Evolutionary conservation across 2,888 invertebrate species (phyloP), one percentile per base, ranked within the genome.

Genomic region (Pheosia tremula): DNA sequence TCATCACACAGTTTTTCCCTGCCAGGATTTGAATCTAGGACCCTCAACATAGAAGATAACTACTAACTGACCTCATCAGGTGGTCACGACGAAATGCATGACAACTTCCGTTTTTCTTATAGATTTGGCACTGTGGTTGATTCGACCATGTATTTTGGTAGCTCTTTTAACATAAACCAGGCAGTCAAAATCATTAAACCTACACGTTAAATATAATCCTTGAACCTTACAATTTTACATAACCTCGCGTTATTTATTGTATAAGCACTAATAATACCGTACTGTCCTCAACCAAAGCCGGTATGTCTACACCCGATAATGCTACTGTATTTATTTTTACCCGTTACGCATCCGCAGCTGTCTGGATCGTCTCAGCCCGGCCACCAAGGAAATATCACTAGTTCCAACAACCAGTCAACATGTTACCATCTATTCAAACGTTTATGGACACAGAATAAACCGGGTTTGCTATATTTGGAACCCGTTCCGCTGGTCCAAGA

Each of bases 241-340:
- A 76, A 73, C 74, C 79, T 80, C 74, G 74, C 64, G 56, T 49
- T 54, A 67, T 66, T 68, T 76, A 77, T 82, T 78, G 83, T 85
- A 85, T 86, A 81, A 80, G 79, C 83, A 86, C 88, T 90, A 92
- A 89, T 90, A 91, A 90, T 92, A 92, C 79, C 85, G 82, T 84
- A 79, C 85, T 87, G 90, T 88, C 87, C 88, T 87, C 88, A 80
- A 83, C 43, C 81, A 79, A 88, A 90, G 88, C 88, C 89, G 90
- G 91, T 86, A 86, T 90, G 91, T 91, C 92, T 91, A 87, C 84
- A 78, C 81, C 83, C 87, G 88, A 90, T 91, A 91, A 89, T 90
- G 89, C 88, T 82, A 86, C 87, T 83, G 88, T 91, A 92, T 93
- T 93, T 93, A 93, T 93, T 93, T 93, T 92, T 93, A 93, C 89